Base-by-base conservation (phyloP, 1,140 invertebrate species). In the Wasmannia auropunctata region DNA sequence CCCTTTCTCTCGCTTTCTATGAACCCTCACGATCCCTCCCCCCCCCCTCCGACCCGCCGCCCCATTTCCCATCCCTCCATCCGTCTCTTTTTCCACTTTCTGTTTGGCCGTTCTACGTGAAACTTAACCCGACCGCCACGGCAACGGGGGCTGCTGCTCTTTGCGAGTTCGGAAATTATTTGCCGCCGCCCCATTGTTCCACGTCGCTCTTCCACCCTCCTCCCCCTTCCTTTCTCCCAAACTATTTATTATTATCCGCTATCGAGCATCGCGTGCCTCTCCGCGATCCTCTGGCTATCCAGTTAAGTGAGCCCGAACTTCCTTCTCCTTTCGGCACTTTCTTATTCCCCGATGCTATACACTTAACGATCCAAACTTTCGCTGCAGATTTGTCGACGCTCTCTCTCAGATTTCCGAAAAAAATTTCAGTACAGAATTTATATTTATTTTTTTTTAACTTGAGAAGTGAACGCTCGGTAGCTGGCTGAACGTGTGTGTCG, bases 161-260 rank as follows among this genome's bases (percentile, higher is more conserved):
- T 80, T 85, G 86, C 75, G 79, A 91, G 87, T 91, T 91, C 90
- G 79, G 79, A 91, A 90, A 91, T 91, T 90, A 91, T 91, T 90
- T 88, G 90, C 87, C 77, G 89, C 65, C 85, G 79, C 37, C 54
- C 77, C 79, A 89, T 89, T 91, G 87, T 91, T 83, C 90, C 87
- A 83, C 87, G 62, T 74, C 85, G 87, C 67, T 58, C 72, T 31
- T 74, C 31, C 34, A 8, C 19, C 16, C 1, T 3, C 31, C n/a
- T 25, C 16, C 58, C 31, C 37, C 46, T 6, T 37, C 43, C 34
- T 28, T n/a, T 14, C 14, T n/a, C 14, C n/a, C 31, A 11, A 49
- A 87, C 89, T 93, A 93, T 93, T 92, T 93, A 93, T 93, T 93
- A 93, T 93, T 92, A 92, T 92, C 91, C 84, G 87, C 65, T 92